Base-by-base conservation (phyloP, 2,797 vertebrate species). In the Myripristis murdjan region DNA sequence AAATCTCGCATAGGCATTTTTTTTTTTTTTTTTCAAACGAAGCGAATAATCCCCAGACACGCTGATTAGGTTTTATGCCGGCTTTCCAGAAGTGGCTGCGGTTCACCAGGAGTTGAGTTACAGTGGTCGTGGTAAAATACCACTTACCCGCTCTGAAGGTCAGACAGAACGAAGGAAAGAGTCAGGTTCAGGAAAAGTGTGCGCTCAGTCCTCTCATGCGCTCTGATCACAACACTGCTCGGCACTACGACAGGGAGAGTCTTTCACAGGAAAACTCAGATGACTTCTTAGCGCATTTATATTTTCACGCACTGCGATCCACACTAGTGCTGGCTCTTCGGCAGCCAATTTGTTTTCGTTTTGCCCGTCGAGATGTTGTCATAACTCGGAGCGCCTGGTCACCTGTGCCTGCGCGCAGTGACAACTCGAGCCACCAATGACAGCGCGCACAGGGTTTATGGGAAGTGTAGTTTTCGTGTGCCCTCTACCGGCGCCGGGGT, bases 111-210 rank as follows among this genome's bases (percentile, higher is more conserved):
- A 33, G 48, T n/a, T 52, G 15, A 0, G 54, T 26, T 46, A 57
- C 14, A 70, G 71, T 48, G 48, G 44, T 41, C 22, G 64, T 49
- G 81, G 57, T 49, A 64, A 76, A 87, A 89, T 78, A 73, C 70
- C 88, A 92, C 94, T 95, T 89, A 95, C 95, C 94, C 87, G 90
- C 87, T 82, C 51, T 95, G 95, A 95, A 95, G 94, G 95, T 95
- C 95, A 95, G 92, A 90, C 86, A 77, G 89, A 82, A 87, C 83
- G 71, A 81, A 87, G 87, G 64, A 58, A 66, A 64, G 84, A 80
- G 61, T 79, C 80, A 65, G 83, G 75, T 88, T 88, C 69, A 70
- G 66, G 63, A 65, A 85, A 87, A 89, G 84, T 84, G 89, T 79
- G 85, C 68, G 81, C 28, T 72, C 83, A 48, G 79, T 81, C 68